Evolutionary conservation across 2,888 invertebrate species (phyloP), one percentile per base, ranked within the genome.

Genomic region (Tipula helvola): DNA sequence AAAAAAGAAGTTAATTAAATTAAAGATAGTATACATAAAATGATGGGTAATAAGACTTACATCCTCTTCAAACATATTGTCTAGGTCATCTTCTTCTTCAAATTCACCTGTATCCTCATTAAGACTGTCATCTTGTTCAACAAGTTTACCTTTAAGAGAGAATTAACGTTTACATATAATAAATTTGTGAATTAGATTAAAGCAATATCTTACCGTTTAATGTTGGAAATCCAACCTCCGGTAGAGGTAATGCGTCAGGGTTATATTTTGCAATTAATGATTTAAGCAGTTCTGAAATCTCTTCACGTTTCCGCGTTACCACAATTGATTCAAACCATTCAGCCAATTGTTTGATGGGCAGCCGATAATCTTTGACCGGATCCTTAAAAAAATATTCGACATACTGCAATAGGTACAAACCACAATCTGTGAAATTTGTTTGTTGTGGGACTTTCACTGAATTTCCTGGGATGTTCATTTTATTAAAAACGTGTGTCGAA

Each of bases 391-490:
- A 99, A 87, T 96, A 96, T 92, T 99, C 99, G 5, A 97, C 98
- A 93, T 98, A 99, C 91, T 99, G 98, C 87, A 99, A 92, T 87
- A 99, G 93, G 92, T 96, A 99, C 13, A 99, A 93, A 0, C 99
- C 99, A 92, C 99, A 99, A 91, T 99, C 99, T 71, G 96, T 97
- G 90, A 96, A 98, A 93, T 99, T 99, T 88, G 95, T 96, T 92
- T 99, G 99, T 90, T 99, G 98, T n/a, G 99, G 99, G 88, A 98
- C 97, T 92, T 96, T 96, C 0, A 97, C 97, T 89, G 95, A 95
- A 88, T 95, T 95, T 5, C 98, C 98, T 90, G 96, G 96, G 89
- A 98, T 96, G 84, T 95, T 95, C 89, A 96, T 95, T 90, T 96
- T 97, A 88, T 95, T 95, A 90, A 96, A 98, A 0, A 89, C 71